These are phyloP conservation scores for Harpagifer antarcticus DNA, from an alignment of 2,797 vertebrate species.

Conservation along the genomic window DNA sequence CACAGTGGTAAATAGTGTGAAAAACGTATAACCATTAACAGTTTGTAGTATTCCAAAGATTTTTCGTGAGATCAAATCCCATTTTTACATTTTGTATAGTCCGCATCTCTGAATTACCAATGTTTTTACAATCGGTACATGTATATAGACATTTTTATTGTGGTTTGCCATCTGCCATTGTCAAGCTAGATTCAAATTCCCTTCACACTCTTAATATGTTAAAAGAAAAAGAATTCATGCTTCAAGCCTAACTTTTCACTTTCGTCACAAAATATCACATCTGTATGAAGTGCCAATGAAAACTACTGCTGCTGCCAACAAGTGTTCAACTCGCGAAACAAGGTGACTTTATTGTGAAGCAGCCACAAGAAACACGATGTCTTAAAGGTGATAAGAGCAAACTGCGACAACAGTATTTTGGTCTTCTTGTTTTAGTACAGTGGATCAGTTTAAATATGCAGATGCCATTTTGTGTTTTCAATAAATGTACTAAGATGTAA, in stretches of 20 bases:
- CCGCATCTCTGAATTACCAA: neutral
- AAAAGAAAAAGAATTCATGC: no score
- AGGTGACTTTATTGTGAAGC: neutral
- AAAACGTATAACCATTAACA: neutral
- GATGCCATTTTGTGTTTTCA: no score
- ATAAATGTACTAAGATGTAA: neutral
- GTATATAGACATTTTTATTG: neutral
- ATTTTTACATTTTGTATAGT: neutral
- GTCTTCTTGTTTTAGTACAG: neutral
- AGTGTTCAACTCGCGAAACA: neutral
- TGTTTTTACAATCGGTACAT: neutral
- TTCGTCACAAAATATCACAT: neutral
- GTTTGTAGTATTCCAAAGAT: neutral
- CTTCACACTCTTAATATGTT: neutral
- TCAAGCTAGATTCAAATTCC: neutral
- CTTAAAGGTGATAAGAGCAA: no score
- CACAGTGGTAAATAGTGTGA: neutral
- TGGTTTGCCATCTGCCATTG: neutral
- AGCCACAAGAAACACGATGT: neutral
- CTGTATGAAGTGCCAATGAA: neutral
- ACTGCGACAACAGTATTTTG: no score
- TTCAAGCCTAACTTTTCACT: neutral
- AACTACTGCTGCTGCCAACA: no score
- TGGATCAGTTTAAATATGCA: neutral
- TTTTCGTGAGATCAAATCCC: neutral